A percentile compares a stretch with the other conserved stretches of the same genome.
phyloP scores from a whole-genome alignment of 2,888 invertebrate species.

The Anticlea derivata region DNA sequence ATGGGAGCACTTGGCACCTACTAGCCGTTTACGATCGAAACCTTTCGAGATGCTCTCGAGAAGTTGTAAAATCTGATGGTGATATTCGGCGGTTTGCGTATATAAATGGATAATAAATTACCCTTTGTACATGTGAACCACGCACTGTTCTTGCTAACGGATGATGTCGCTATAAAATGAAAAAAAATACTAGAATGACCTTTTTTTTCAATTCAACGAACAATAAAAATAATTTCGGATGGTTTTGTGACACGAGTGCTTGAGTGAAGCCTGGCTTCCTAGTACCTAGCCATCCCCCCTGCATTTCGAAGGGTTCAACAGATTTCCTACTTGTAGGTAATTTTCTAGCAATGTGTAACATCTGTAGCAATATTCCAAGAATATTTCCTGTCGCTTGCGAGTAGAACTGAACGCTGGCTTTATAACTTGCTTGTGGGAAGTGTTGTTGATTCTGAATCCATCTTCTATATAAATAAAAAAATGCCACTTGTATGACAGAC shows the following conservation, averaged over 20 bases:
- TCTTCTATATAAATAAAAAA: no score
- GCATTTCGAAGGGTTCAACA: conserved; percentile 61
- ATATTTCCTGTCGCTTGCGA: no score
- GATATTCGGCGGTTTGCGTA: conserved; percentile 18
- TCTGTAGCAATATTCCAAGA: not conserved
- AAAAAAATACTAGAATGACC: not conserved
- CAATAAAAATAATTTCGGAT: no score
- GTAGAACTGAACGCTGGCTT: no score
- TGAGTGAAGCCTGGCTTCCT: no score
- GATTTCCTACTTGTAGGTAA: conserved; percentile 68
- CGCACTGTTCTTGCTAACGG: not conserved
- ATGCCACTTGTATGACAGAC: no score
- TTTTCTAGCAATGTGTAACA: conserved; percentile 54
- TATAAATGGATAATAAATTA: conserved; percentile 17
- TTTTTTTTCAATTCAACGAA: no score
- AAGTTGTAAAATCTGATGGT: conserved; percentile 23
- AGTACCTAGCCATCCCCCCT: no score
- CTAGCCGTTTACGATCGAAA: conserved; percentile 28
- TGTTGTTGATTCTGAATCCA: no score
- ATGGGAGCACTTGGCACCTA: conserved; percentile 29
- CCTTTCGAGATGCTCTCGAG: conserved; percentile 18
- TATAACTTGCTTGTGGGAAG: no score
- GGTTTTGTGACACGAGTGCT: no score
- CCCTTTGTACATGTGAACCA: not conserved
- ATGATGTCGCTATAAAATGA: not conserved